phyloP scores from a whole-genome alignment of 2,113 vertebrate species.

The Colaptes auratus region DNA sequence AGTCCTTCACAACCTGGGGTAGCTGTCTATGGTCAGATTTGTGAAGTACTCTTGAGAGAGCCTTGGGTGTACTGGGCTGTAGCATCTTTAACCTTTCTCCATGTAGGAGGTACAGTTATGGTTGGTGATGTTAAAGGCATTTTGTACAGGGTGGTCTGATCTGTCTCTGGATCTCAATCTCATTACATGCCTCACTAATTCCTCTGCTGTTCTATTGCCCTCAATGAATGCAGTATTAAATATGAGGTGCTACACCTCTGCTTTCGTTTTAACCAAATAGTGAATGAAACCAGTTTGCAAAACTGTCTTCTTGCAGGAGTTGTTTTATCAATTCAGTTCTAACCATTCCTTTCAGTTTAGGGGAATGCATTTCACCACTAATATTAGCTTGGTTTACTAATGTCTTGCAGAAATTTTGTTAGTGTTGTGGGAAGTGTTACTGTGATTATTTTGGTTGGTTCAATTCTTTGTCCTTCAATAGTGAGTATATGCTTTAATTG shows the following conservation, averaged over 20 bases:
- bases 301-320: not conserved
- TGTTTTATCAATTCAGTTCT: not conserved
- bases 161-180: not conserved
- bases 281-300: not conserved
- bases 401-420: not conserved
- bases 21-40: not conserved
- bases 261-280: not conserved
- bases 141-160: not conserved
- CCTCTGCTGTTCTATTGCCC: not conserved
- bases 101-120: not conserved
- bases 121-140: not conserved
- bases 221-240: not conserved
- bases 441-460: not conserved
- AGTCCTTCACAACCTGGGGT: not conserved
- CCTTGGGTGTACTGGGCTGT: not conserved
- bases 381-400: not conserved
- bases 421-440: not conserved
- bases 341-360: not conserved
- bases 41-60: not conserved
- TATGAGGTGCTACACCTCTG: not conserved
- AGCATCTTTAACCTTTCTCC: not conserved
- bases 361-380: not conserved
- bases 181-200: not conserved
- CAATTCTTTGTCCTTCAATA: not conserved
- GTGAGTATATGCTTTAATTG: not conserved